Evolutionary conservation across 2,797 vertebrate species (phyloP).

Genomic region (Urophycis tenuis): DNA sequence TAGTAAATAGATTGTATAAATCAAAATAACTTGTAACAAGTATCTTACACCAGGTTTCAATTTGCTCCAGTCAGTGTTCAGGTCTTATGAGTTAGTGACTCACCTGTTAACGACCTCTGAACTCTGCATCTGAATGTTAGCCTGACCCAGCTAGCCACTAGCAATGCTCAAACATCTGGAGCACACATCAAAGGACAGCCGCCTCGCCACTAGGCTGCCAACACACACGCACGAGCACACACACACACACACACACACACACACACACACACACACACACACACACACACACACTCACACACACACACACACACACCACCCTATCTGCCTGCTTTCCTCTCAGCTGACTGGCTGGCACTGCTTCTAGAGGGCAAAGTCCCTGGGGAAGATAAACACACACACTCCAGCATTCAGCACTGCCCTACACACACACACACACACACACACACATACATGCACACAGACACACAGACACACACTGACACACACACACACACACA

Average conservation of each 20-base stretch:
- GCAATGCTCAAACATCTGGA: constrained; percentile 55
- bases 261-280: constrained; percentile 38
- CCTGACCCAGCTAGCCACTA: constrained; percentile 38
- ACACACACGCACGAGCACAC: constrained; percentile 20
- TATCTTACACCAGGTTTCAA: too few relatives aligned
- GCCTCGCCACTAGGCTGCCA: background rate
- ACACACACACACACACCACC: constrained; percentile 39
- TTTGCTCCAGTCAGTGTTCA: too few relatives aligned
- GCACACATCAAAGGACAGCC: constrained; percentile 46
- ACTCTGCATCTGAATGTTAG: constrained; percentile 3
- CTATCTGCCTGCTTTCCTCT: constrained; percentile 43
- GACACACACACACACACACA: constrained; percentile 26
- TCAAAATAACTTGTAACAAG: too few relatives aligned
- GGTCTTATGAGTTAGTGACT: background rate
- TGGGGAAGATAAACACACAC: constrained; percentile 31
- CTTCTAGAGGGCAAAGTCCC: constrained; percentile 64
- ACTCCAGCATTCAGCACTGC: too few relatives aligned
- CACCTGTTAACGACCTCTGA: constrained; percentile 4
- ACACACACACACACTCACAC: constrained; percentile 16
- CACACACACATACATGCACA: constrained; percentile 8
- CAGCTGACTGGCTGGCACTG: constrained; percentile 67
- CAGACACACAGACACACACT: constrained; percentile 29
- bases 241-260: constrained; percentile 39
- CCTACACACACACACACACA: constrained; percentile 8
- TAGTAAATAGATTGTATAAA: too few relatives aligned